These are phyloP conservation scores for Diachrysia chrysitis DNA, from an alignment of 2,888 invertebrate species.

Conservation along the genomic window DNA sequence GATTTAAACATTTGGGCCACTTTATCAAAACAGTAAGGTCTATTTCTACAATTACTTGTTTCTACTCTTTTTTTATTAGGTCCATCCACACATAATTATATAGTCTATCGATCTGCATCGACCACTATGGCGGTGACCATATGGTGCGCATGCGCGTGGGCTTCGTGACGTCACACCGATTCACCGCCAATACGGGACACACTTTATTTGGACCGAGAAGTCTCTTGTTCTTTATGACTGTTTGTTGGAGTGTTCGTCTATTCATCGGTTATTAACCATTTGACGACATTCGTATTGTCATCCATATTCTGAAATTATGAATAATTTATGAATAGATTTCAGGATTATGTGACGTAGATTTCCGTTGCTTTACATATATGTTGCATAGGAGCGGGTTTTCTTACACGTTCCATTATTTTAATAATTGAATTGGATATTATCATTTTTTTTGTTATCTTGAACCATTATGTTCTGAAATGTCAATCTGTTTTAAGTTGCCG, in stretches of 20 bases:
- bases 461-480: too few species aligned
- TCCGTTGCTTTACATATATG: background rate
- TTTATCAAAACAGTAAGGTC: too few species aligned
- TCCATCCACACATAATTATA: too few species aligned
- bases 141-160: constrained; percentile 70
- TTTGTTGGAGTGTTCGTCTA: background rate
- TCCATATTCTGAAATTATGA: constrained; percentile 1
- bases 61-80: too few species aligned
- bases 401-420: too few species aligned
- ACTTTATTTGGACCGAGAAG: constrained; percentile 60
- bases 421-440: too few species aligned
- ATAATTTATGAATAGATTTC: constrained; percentile 1
- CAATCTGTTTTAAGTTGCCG: too few species aligned
- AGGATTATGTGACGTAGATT: background rate
- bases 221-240: constrained; percentile 18
- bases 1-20: too few species aligned
- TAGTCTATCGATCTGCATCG: constrained; percentile 25
- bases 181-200: constrained; percentile 67
- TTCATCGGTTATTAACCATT: constrained; percentile 3
- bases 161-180: constrained; percentile 77
- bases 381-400: background rate
- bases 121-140: constrained; percentile 63
- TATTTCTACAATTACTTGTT: too few species aligned
- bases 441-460: too few species aligned
- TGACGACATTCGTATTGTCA: background rate